Evolutionary conservation across 2,888 invertebrate species (phyloP).

Genomic region (Ennomos fuscantarius): DNA sequence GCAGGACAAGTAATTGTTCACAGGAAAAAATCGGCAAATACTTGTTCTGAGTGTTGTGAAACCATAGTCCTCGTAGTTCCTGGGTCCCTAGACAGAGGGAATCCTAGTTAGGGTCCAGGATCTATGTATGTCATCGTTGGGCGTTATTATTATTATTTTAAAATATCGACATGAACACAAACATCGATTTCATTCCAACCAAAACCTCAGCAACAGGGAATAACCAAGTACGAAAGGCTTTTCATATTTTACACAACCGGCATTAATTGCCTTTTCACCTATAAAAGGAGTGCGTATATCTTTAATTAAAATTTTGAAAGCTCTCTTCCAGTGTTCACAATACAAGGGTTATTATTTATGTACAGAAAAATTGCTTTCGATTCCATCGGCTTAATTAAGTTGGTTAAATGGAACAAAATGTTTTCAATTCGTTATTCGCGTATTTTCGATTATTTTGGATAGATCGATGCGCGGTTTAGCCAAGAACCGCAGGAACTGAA

Average conservation of each 20-base stretch:
- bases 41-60: too few species aligned
- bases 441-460: conserved; percentile 7
- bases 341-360: conserved; percentile 49
- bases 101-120: too few species aligned
- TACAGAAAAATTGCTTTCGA: conserved; percentile 50
- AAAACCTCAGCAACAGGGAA: background rate
- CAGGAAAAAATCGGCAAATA: too few species aligned
- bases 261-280: conserved; percentile 50
- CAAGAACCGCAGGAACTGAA: background rate
- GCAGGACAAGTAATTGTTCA: too few species aligned
- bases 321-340: conserved; percentile 40
- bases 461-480: background rate
- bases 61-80: too few species aligned
- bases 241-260: conserved; percentile 44
- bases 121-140: too few species aligned
- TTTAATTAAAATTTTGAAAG: conserved; percentile 68
- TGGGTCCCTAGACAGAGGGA: too few species aligned
- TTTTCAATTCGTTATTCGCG: conserved; percentile 18
- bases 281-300: conserved; percentile 46
- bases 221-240: conserved; percentile 19
- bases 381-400: conserved; percentile 51
- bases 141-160: too few species aligned
- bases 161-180: too few species aligned
- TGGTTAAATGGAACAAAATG: conserved; percentile 32
- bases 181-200: too few species aligned